These are phyloP conservation scores for Hyles vespertilio DNA, from an alignment of 1,140 invertebrate genomes.

Conservation along the genomic window DNA sequence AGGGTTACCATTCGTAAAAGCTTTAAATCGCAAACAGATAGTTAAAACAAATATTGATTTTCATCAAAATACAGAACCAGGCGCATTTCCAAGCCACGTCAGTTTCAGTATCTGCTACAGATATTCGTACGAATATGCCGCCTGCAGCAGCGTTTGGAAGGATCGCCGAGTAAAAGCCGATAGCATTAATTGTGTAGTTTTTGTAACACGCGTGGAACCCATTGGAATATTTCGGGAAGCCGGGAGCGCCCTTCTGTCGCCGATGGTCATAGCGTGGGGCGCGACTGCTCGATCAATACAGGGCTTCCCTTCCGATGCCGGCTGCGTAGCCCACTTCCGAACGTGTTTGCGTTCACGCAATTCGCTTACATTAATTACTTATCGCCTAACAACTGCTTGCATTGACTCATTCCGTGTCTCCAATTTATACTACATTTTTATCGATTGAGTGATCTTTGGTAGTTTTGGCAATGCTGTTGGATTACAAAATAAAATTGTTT, in stretches of 20 bases:
- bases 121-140: too few relatives aligned
- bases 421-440: not conserved
- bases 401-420: too few relatives aligned
- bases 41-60: too few relatives aligned
- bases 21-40: too few relatives aligned
- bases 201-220: constrained; percentile 32
- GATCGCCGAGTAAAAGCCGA: not conserved
- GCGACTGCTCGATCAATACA: constrained; percentile 55
- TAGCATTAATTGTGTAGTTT: not conserved
- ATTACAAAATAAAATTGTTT: too few relatives aligned
- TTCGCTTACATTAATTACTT: constrained; percentile 23
- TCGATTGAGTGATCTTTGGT: not conserved
- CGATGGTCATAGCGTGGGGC: constrained; percentile 58
- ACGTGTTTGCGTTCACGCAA: constrained; percentile 28
- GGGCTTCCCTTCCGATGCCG: constrained; percentile 47
- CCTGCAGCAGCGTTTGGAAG: too few relatives aligned
- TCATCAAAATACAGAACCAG: too few relatives aligned
- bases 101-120: too few relatives aligned
- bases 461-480: not conserved
- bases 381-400: not conserved
- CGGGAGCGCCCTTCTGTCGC: constrained; percentile 57
- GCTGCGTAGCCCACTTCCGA: constrained; percentile 34
- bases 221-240: constrained; percentile 41
- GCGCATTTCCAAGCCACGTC: too few relatives aligned
- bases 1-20: too few relatives aligned